A percentile compares a stretch with the other conserved stretches of the same genome.
These are phyloP conservation scores for Platyscapa corneri DNA, from an alignment of 1,140 invertebrate species.

Conservation along the genomic window DNA sequence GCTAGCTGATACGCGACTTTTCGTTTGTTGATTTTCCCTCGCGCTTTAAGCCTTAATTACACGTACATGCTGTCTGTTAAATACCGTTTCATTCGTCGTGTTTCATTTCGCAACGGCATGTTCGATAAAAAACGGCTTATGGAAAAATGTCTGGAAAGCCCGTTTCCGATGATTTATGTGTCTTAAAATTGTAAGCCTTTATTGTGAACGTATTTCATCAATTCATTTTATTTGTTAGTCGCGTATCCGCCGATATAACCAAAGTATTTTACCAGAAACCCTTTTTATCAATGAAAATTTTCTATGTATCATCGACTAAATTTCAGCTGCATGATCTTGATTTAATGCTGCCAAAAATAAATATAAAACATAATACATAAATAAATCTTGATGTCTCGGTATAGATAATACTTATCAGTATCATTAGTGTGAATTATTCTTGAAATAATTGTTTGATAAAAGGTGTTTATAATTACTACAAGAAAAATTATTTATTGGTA, in stretches of 20 bases:
- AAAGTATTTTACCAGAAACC: neutral
- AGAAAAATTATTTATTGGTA: neutral
- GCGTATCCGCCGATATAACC: neutral
- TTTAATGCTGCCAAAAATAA: neutral
- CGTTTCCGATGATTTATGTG: neutral
- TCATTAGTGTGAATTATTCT: neutral
- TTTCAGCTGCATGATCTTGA: neutral
- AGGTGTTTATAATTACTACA: neutral
- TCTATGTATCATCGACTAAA: neutral
- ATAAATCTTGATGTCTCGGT: neutral
- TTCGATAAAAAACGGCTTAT: neutral
- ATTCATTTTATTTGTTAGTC: slow-evolving; percentile 1
- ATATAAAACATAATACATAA: neutral
- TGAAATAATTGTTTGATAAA: neutral
- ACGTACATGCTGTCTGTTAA: neutral
- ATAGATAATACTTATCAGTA: neutral
- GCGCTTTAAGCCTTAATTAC: neutral
- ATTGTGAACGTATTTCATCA: neutral
- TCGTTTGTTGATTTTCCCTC: neutral
- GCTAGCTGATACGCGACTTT: neutral
- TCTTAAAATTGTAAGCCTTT: slow-evolving; percentile 20
- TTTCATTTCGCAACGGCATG: neutral
- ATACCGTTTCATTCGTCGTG: neutral
- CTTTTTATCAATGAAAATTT: neutral
- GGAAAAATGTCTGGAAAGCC: neutral